phyloP scores from a whole-genome alignment of 2,888 invertebrate species.

The Amphipyra berbera region DNA sequence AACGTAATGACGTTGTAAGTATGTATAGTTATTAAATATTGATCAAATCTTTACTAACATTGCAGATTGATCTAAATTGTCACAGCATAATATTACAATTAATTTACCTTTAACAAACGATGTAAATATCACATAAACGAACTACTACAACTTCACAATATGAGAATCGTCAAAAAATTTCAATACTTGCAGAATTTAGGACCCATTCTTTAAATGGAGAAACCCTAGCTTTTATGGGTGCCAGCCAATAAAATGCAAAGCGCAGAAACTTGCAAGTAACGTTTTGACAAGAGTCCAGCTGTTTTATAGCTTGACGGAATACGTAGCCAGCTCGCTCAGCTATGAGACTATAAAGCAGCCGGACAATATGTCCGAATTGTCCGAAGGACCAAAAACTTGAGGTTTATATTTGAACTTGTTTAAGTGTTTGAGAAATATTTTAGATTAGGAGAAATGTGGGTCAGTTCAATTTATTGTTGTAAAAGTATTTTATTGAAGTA shows the following conservation, averaged over 20 bases:
- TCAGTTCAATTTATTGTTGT: conserved; percentile 8
- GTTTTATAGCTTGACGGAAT: conserved; percentile 37
- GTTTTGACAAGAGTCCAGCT: conserved; percentile 48
- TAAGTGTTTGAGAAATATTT: conserved; percentile 31
- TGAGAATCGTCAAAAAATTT: conserved; percentile 3
- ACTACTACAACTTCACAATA: neutral
- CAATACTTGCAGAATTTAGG: conserved; percentile 25
- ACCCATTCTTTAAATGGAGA: conserved; percentile 14
- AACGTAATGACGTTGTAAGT: too few species aligned
- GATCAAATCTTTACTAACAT: too few species aligned
- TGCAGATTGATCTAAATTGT: too few species aligned
- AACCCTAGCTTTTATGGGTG: conserved; percentile 37
- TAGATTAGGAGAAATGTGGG: conserved; percentile 23
- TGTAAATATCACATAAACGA: neutral
- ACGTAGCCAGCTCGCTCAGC: conserved; percentile 35
- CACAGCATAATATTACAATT: too few species aligned
- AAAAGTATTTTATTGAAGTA: conserved; percentile 7
- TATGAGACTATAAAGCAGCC: conserved; percentile 39
- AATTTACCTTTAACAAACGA: too few species aligned
- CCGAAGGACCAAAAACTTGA: conserved; percentile 26
- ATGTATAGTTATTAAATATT: too few species aligned
- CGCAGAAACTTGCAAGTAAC: conserved; percentile 63
- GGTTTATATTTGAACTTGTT: conserved; percentile 34
- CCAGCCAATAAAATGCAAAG: conserved; percentile 66
- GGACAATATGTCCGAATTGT: conserved; percentile 31